Evolutionary conservation across 1,140 invertebrate genomes (phyloP), one percentile per base, ranked within the genome.

Genomic region (Hylaeus volcanicus): DNA sequence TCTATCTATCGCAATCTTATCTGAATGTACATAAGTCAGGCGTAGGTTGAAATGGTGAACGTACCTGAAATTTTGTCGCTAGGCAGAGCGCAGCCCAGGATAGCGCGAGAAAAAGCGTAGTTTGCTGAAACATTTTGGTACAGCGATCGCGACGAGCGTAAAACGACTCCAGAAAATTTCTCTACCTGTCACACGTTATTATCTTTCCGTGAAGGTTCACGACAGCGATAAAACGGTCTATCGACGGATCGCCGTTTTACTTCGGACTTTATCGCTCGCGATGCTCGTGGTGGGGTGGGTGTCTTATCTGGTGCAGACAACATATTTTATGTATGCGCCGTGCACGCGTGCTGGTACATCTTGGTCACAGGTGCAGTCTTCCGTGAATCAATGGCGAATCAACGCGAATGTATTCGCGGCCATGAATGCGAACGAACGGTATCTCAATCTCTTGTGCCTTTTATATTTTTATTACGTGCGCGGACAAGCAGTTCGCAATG

Each of bases 151-250:
- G 75, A 58, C 37, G 55, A 39, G 48, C 56, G 51, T 77, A 56
- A 39, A 56, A 66, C 69, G 15, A 64, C n/a, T 55, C 43, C 51
- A 15, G 45, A n/a, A 53, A 26, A 48, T 72, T 85, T 9, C 11
- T 74, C 63, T 53, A 58, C 70, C 60, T 65, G 78, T 43, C 15
- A 14, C 9, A 8, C 14, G 58, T 43, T 55, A 64, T 86, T 86
- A 85, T 82, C 66, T 68, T 9, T 9, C 26, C 8, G 15, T 15
- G 5, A 6, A 15, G 15, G 5, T 48, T 79, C 43, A 48, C 68
- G 51, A 39, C 43, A 14, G 11, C 26, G 74, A 85, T 86, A 86
- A 85, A 66, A 68, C 69, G n/a, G 41, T 43, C 83, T n/a, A 86
- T 72, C 74, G 74, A 77, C 56, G 70, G 56, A 82, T 82, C 74